These are phyloP conservation scores for Agrotis ipsilon DNA, from an alignment of 2,888 invertebrate species.

Conservation along the genomic window DNA sequence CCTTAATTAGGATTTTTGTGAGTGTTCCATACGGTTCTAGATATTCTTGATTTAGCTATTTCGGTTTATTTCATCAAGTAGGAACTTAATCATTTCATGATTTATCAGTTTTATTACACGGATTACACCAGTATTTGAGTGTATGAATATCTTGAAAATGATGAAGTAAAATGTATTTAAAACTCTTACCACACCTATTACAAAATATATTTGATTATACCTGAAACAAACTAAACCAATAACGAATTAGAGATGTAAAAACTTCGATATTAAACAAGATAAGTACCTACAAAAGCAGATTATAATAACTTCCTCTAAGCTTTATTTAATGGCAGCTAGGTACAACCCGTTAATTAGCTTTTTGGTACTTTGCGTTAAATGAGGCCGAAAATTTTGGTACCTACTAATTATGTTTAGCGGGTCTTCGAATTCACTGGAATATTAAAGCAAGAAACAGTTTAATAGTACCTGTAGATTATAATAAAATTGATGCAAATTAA, in stretches of 20 bases:
- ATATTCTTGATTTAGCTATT: no score
- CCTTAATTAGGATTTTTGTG: no score
- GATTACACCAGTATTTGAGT: no score
- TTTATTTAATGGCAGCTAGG: constrained; percentile 21
- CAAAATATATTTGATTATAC: no score
- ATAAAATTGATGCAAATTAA: not conserved
- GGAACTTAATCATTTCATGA: no score
- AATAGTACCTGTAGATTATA: not conserved
- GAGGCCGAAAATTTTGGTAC: constrained; percentile 25
- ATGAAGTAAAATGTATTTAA: no score
- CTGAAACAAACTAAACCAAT: not conserved
- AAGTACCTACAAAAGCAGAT: constrained; percentile 13
- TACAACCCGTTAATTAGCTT: constrained; percentile 44
- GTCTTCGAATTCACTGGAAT: constrained; percentile 28
- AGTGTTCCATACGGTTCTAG: no score
- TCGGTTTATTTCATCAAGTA: no score
- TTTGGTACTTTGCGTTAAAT: constrained; percentile 39
- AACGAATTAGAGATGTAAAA: not conserved
- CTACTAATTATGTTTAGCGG: constrained; percentile 33
- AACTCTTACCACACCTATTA: no score
- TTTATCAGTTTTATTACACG: no score
- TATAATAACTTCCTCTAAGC: constrained; percentile 27
- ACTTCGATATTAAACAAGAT: constrained; percentile 10
- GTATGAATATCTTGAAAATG: no score
- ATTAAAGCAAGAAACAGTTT: constrained; percentile 25